Conservation (phyloP, 2,888 invertebrate species). For the Chironomus tentans region DNA sequence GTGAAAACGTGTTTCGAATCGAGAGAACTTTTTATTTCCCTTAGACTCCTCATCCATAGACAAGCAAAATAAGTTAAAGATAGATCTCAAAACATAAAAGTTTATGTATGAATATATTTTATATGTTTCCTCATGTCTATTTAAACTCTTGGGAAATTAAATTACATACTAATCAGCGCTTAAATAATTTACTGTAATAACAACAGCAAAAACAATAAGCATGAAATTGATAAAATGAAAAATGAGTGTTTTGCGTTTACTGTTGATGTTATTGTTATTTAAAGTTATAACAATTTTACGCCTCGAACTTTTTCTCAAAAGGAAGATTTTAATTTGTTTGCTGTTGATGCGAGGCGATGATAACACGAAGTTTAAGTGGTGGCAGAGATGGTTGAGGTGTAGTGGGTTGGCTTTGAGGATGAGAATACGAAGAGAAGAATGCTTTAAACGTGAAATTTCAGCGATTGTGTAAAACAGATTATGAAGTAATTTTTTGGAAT, state of each 20-base stretch:
- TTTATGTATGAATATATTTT: neutral
- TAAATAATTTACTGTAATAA: neutral
- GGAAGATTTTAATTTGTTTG: too few relatives aligned
- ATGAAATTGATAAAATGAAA: neutral
- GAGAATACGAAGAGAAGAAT: neutral
- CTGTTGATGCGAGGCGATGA: too few relatives aligned
- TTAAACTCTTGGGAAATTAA: neutral
- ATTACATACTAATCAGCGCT: neutral
- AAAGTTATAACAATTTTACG: neutral
- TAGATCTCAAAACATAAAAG: too few relatives aligned
- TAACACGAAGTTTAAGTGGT: too few relatives aligned
- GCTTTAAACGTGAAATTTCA: too few relatives aligned
- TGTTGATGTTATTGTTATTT: neutral
- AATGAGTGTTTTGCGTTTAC: too few relatives aligned
- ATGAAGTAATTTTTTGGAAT: too few relatives aligned
- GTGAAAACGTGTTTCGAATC: slow-evolving; percentile 5
- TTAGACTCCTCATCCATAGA: neutral
- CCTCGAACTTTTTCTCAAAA: neutral
- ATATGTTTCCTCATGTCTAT: neutral
- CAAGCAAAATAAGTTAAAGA: too few relatives aligned
- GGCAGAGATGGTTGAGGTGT: neutral
- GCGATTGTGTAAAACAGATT: too few relatives aligned
- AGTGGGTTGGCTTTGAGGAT: neutral
- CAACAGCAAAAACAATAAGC: too few relatives aligned
- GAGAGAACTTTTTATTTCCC: neutral